phyloP scores from a whole-genome alignment of 2,113 vertebrate genomes.

The Mirounga angustirostris region DNA sequence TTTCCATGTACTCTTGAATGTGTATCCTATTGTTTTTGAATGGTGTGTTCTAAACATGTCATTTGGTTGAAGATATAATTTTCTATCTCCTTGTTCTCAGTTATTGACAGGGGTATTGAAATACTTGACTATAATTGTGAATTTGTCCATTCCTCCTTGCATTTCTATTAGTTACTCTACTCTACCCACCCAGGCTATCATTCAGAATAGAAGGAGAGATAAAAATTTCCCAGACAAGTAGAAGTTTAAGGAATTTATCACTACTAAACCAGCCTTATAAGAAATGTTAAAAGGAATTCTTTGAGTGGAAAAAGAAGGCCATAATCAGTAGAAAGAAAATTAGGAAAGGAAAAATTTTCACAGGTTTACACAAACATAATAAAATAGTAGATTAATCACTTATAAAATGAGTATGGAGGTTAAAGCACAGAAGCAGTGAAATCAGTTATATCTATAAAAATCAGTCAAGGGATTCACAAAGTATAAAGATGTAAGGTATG shows the following conservation, averaged over 20 bases:
- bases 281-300: neutral
- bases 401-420: neutral
- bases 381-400: neutral
- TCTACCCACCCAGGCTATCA: neutral
- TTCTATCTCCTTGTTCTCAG: neutral
- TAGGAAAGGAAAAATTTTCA: neutral
- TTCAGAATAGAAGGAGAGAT: neutral
- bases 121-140: neutral
- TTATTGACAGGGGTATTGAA: neutral
- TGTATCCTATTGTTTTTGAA: neutral
- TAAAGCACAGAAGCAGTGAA: neutral
- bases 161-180: neutral
- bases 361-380: neutral
- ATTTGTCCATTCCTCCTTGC: neutral
- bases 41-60: neutral
- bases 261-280: neutral
- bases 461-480: neutral
- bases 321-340: neutral
- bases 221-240: neutral
- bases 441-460: neutral
- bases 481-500: neutral
- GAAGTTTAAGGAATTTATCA: neutral
- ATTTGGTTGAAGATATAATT: neutral
- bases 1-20: neutral
- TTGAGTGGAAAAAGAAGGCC: neutral